Evolutionary conservation across 2,113 vertebrate genomes (phyloP).

Genomic region (Colinus virginianus): DNA sequence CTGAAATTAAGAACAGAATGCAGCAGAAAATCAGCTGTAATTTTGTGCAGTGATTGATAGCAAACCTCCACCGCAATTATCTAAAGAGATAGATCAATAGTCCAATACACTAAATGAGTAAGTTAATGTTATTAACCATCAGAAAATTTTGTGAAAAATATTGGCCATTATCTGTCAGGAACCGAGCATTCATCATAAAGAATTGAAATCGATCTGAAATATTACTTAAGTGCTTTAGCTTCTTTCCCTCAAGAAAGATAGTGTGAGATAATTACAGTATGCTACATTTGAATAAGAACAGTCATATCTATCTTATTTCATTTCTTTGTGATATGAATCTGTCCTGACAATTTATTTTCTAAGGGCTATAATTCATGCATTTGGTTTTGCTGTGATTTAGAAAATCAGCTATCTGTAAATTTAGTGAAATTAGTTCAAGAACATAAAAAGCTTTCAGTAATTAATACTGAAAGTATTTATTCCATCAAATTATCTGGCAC

Average conservation of each 20-base stretch:
- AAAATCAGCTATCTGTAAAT: slow-evolving; percentile 2
- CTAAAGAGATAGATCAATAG: slow-evolving; percentile 8
- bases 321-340: background rate
- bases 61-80: background rate
- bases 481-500: background rate
- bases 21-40: background rate
- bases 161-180: background rate
- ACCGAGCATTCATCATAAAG: background rate
- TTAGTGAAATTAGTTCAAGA: background rate
- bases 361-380: background rate
- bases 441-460: background rate
- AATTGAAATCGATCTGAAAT: background rate
- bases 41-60: background rate
- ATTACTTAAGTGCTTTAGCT: background rate
- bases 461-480: background rate
- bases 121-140: background rate
- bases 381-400: slow-evolving; percentile 7
- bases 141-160: background rate
- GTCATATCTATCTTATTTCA: background rate
- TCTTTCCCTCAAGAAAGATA: slow-evolving; percentile 8
- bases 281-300: background rate
- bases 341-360: slow-evolving; percentile 9
- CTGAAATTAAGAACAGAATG: background rate
- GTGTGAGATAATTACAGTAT: slow-evolving; percentile 4
- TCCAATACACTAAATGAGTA: background rate